Conservation (phyloP, 2,113 vertebrate genomes). For the Sander lucioperca region DNA sequence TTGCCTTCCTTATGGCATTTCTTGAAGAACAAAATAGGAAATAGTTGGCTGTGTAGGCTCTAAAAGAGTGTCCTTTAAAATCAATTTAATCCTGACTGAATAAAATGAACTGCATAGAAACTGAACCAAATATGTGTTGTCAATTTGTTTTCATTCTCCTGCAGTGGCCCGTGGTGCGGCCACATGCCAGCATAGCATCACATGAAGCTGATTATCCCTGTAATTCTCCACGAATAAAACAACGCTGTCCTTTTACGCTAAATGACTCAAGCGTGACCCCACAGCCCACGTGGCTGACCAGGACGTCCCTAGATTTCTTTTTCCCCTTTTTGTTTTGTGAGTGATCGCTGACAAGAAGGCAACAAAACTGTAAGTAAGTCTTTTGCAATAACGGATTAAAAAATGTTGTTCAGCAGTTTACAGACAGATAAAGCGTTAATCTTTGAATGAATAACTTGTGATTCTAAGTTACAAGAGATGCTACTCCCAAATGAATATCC, state of each 20-base stretch:
- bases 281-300: constrained; percentile 12
- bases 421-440: background rate
- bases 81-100: background rate
- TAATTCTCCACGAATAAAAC: constrained; percentile 42
- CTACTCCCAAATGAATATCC: too few species aligned
- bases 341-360: background rate
- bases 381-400: background rate
- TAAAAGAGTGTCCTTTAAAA: background rate
- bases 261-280: constrained; percentile 73
- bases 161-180: constrained; percentile 19
- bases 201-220: constrained; percentile 76
- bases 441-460: background rate
- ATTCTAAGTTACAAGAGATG: background rate
- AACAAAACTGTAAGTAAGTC: constrained; percentile 47
- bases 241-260: constrained; percentile 45
- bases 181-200: constrained; percentile 58
- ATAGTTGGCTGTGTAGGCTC: background rate
- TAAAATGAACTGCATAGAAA: background rate
- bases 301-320: background rate
- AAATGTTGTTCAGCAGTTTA: background rate
- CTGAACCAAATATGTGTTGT: background rate
- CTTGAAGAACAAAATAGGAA: background rate
- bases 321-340: background rate
- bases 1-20: background rate
- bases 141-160: background rate